phyloP scores from a whole-genome alignment of 2,113 vertebrate genomes.

The Amblyopsis rosae region DNA sequence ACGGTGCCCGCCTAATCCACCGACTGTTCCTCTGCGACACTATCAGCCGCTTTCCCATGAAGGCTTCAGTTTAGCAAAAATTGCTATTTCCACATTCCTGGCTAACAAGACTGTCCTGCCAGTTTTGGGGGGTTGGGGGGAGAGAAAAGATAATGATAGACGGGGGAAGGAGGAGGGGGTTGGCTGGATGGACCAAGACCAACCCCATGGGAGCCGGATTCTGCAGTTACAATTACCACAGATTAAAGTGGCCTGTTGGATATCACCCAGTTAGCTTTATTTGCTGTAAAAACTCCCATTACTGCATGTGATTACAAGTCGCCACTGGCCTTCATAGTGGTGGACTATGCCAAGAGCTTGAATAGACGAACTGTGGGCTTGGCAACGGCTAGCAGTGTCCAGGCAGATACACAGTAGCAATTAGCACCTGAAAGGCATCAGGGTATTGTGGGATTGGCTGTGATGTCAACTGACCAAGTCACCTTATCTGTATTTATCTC shows the following conservation, averaged over 20 bases:
- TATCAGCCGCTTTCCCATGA: conserved; percentile 65
- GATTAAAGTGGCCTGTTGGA: conserved; percentile 57
- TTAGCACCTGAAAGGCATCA: conserved; percentile 58
- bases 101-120: conserved; percentile 45
- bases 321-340: conserved; percentile 33
- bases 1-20: conserved; percentile 66
- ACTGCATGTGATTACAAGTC: conserved; percentile 25
- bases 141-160: background rate
- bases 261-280: conserved; percentile 47
- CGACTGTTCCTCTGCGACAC: conserved; percentile 52
- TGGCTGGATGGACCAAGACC: conserved; percentile 31
- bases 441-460: conserved; percentile 14
- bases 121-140: background rate
- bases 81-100: conserved; percentile 57
- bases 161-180: background rate
- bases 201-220: conserved; percentile 28
- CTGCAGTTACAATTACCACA: conserved; percentile 42
- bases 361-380: background rate
- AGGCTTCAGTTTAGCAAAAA: conserved; percentile 55
- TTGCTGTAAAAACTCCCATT: conserved; percentile 49
- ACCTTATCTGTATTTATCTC: conserved; percentile 6
- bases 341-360: background rate
- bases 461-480: background rate
- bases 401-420: conserved; percentile 38
- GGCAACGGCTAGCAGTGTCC: background rate